Percentiles rank a stretch among this genome's conserved stretches.
These are phyloP conservation scores for Malthinus flaveolus DNA, from an alignment of 2,888 invertebrate species.

Conservation along the genomic window DNA sequence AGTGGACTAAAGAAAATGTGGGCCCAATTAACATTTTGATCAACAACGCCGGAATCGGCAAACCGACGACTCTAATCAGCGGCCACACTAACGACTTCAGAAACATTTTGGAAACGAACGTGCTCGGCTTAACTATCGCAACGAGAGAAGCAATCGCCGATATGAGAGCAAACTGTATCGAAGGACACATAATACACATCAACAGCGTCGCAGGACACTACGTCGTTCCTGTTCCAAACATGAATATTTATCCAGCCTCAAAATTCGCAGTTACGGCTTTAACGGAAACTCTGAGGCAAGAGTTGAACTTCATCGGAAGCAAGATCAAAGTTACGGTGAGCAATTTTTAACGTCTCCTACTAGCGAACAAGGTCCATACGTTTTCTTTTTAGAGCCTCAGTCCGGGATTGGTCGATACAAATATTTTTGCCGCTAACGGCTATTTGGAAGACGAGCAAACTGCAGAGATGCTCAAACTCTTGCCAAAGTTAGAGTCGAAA, in stretches of 20 bases:
- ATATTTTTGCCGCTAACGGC: not conserved
- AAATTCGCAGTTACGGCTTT: slow-evolving; percentile 5
- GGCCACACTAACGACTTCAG: not conserved
- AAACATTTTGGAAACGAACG: slow-evolving; percentile 1
- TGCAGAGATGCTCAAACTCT: not conserved
- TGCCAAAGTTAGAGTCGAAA: not conserved
- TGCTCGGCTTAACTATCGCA: not conserved
- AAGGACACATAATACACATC: not conserved
- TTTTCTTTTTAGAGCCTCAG: not conserved
- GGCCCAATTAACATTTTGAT: not conserved
- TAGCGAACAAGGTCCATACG: no score
- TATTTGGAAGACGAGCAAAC: not conserved
- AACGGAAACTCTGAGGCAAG: slow-evolving; percentile 1
- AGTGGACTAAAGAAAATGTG: not conserved
- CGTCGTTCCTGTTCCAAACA: not conserved
- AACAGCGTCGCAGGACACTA: not conserved
- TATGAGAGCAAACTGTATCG: not conserved
- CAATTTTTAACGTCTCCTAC: no score
- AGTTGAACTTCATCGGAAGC: not conserved
- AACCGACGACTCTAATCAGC: not conserved
- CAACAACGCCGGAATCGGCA: not conserved
- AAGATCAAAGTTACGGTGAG: slow-evolving; percentile 3
- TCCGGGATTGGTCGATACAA: not conserved
- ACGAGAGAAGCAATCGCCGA: not conserved
- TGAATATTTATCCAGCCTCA: slow-evolving; percentile 2